Percentiles rank a stretch among this genome's conserved stretches.
These are phyloP conservation scores for Sesamia inferens DNA, from an alignment of 2,888 invertebrate species.

Conservation along the genomic window DNA sequence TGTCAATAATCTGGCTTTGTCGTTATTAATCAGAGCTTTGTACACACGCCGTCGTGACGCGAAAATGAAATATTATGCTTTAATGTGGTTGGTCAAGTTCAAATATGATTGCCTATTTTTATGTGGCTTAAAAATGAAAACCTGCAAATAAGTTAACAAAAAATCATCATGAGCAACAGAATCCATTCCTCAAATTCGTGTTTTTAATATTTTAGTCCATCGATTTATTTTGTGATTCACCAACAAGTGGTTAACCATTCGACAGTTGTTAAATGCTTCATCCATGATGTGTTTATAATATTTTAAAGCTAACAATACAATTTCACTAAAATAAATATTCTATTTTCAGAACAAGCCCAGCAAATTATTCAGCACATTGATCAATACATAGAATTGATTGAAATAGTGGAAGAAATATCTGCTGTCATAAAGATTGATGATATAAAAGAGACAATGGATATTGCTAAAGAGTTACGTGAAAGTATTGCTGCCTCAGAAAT, in stretches of 20 bases:
- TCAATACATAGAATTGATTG: slow-evolving; percentile 79
- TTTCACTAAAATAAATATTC: neutral
- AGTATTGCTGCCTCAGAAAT: slow-evolving; percentile 64
- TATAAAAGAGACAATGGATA: slow-evolving; percentile 73
- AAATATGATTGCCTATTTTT: neutral
- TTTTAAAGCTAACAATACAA: neutral
- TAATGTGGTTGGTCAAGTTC: slow-evolving; percentile 13
- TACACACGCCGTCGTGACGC: slow-evolving; percentile 51
- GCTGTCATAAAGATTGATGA: slow-evolving; percentile 75
- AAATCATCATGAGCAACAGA: neutral
- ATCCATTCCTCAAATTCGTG: neutral
- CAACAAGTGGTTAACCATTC: neutral
- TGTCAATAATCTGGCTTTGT: slow-evolving; percentile 55
- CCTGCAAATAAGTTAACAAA: neutral
- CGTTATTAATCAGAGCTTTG: slow-evolving; percentile 64
- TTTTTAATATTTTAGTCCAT: neutral
- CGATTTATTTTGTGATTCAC: neutral
- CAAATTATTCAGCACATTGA: slow-evolving; percentile 76
- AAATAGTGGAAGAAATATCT: slow-evolving; percentile 80
- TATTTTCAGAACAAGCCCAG: slow-evolving; percentile 73
- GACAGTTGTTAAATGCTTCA: slow-evolving; percentile 14
- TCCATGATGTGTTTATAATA: neutral
- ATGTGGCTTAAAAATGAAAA: neutral
- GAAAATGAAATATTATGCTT: slow-evolving; percentile 21
- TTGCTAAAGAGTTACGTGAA: slow-evolving; percentile 77